Conservation (phyloP, 2,888 invertebrate species). For the Amiota mariae region DNA sequence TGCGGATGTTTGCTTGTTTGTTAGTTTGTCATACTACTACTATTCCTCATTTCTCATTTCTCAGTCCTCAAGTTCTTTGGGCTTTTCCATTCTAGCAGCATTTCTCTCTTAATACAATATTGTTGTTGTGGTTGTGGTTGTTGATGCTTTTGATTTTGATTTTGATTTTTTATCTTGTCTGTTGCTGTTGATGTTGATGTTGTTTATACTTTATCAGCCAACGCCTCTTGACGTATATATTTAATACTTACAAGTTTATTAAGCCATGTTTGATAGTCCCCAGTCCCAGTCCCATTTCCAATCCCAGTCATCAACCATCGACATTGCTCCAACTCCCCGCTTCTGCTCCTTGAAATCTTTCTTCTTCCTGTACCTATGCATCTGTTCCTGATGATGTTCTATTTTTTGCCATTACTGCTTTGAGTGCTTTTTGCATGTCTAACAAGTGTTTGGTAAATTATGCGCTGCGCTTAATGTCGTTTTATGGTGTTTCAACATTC, state of each 20-base stretch:
- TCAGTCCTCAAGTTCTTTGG: not conserved
- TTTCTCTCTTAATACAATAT: too few relatives aligned
- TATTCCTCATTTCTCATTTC: not conserved
- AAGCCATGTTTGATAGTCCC: too few relatives aligned
- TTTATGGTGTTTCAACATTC: not conserved
- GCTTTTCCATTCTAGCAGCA: not conserved
- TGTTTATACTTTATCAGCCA: not conserved
- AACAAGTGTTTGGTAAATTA: conserved; percentile 16
- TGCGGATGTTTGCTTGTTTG: conserved; percentile 38
- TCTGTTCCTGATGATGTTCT: too few relatives aligned
- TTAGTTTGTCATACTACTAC: too few relatives aligned
- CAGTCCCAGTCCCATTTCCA: too few relatives aligned
- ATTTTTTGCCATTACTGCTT: not conserved
- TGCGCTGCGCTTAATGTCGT: conserved; percentile 1
- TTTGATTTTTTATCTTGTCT: not conserved
- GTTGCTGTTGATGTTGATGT: not conserved
- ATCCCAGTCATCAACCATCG: too few relatives aligned
- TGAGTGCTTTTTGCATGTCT: conserved; percentile 24
- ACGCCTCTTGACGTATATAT: too few relatives aligned
- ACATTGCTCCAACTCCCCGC: too few relatives aligned
- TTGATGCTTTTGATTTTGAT: conserved; percentile 10
- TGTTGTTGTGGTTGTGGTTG: conserved; percentile 9
- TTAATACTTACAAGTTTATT: too few relatives aligned
- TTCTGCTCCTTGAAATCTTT: too few relatives aligned
- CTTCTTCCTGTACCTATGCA: too few relatives aligned